A percentile compares a stretch with the other conserved stretches of the same genome.
Conservation (phyloP, 2,797 vertebrate genomes). For the Clarias pachynema region DNA sequence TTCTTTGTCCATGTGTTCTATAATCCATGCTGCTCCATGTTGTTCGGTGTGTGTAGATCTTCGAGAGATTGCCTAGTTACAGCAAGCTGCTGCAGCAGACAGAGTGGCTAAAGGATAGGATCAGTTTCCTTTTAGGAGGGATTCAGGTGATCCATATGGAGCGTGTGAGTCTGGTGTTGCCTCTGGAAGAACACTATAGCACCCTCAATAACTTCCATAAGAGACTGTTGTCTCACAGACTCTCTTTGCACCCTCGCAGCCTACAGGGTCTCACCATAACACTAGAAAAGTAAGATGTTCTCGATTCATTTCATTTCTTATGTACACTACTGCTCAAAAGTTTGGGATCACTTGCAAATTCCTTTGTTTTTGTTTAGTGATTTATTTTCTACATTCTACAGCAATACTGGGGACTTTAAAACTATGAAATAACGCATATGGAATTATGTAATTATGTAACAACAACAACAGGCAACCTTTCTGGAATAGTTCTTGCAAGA, state of each 20-base stretch:
- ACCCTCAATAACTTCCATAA: conserved; percentile 82
- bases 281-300: conserved; percentile 79
- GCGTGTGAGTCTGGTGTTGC: conserved; percentile 79
- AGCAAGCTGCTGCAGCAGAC: conserved; percentile 82
- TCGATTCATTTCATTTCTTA: background rate
- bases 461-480: too few species aligned
- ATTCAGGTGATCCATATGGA: conserved; percentile 85
- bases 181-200: conserved; percentile 84
- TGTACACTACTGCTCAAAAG: background rate
- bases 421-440: too few species aligned
- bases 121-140: conserved; percentile 88
- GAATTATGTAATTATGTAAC: too few species aligned
- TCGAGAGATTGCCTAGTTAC: conserved; percentile 86
- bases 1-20: background rate
- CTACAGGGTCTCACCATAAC: conserved; percentile 86
- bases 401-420: too few species aligned
- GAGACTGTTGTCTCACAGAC: conserved; percentile 71
- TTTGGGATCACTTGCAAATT: too few species aligned
- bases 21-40: background rate
- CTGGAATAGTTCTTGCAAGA: too few species aligned
- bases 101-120: conserved; percentile 83
- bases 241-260: conserved; percentile 84
- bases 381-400: too few species aligned
- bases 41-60: conserved; percentile 72
- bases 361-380: too few species aligned